Conservation (phyloP, 2,113 vertebrate species). For the Pseudopipra pipra region DNA sequence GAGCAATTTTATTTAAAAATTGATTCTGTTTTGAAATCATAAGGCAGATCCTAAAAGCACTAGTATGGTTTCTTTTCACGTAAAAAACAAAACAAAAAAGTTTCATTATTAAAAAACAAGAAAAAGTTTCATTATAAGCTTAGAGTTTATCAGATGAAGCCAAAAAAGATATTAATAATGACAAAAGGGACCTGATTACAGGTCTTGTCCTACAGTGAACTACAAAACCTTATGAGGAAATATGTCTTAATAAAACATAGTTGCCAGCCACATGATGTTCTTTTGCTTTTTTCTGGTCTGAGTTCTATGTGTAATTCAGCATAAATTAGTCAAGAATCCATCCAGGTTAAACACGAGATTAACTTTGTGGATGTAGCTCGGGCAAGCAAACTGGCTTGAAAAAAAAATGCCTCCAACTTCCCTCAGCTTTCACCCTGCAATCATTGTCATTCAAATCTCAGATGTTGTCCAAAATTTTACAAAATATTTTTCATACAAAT, state of each 20-base stretch:
- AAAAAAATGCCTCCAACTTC: not conserved
- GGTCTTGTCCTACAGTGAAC: not conserved
- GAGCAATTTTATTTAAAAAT: not conserved
- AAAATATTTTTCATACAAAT: not conserved
- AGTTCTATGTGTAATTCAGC: not conserved
- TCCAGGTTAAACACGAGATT: not conserved
- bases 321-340: not conserved
- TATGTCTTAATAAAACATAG: not conserved
- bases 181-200: not conserved
- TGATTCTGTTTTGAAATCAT: not conserved
- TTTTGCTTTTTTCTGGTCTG: not conserved
- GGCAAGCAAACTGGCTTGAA: not conserved
- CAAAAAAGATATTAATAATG: not conserved
- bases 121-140: not conserved
- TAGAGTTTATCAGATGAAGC: not conserved
- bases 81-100: not conserved
- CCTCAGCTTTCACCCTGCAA: not conserved
- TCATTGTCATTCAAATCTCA: not conserved
- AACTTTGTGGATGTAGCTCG: not conserved
- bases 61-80: not conserved
- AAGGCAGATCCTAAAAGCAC: not conserved
- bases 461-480: not conserved
- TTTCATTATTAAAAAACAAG: not conserved
- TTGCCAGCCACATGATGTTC: not conserved
- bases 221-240: not conserved